Percentiles rank a stretch among this genome's conserved stretches.
Conservation (phyloP, 2,797 vertebrate species). For the Notolabrus celidotus region DNA sequence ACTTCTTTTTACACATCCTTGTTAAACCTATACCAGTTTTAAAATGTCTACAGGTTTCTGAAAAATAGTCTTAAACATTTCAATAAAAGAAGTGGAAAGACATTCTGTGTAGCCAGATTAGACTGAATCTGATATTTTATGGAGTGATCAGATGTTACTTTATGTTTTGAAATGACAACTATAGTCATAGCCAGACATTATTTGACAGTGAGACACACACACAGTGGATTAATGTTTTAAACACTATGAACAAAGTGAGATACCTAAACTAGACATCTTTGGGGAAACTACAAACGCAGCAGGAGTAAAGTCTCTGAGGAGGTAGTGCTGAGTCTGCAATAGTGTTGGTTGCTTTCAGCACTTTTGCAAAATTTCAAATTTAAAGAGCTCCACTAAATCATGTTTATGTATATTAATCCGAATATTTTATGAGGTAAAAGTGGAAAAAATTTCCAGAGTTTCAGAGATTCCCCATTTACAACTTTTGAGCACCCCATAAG, state of each 20-base stretch:
- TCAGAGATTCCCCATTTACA: no score
- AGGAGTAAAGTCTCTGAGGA: constrained; percentile 45
- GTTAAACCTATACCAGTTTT: not conserved
- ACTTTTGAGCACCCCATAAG: no score
- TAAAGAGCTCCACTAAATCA: not conserved
- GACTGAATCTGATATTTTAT: not conserved
- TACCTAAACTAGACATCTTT: not conserved
- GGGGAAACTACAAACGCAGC: constrained; percentile 3
- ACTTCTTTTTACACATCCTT: not conserved
- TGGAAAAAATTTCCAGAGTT: no score
- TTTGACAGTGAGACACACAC: not conserved
- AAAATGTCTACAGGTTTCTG: not conserved
- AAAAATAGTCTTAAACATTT: not conserved
- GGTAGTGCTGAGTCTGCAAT: not conserved
- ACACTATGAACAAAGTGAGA: not conserved
- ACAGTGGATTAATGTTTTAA: not conserved
- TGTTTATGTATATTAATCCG: not conserved
- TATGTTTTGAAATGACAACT: constrained; percentile 34
- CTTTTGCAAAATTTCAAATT: not conserved
- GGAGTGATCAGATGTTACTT: not conserved
- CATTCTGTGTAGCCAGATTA: not conserved
- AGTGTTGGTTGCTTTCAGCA: not conserved
- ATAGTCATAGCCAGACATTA: constrained; percentile 32
- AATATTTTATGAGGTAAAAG: no score
- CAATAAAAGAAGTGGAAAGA: not conserved